These are phyloP conservation scores for Trichomycterus rosablanca DNA, from an alignment of 2,113 vertebrate species.

Conservation along the genomic window DNA sequence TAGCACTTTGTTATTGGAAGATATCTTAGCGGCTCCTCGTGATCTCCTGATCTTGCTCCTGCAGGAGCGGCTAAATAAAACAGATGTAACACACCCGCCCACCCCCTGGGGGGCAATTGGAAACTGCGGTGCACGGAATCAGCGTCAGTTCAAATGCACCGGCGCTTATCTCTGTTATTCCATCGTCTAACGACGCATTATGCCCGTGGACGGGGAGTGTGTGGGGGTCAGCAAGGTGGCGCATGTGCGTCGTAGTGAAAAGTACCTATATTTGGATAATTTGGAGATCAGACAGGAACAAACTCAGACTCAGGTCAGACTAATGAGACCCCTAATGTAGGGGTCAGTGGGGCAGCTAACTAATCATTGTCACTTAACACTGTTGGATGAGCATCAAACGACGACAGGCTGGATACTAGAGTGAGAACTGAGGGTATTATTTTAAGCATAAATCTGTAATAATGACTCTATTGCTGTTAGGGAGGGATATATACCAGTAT, in stretches of 20 bases:
- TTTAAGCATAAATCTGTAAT: too few relatives aligned
- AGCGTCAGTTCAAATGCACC: conserved; percentile 57
- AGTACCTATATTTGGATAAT: conserved; percentile 24
- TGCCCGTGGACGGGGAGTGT: background rate
- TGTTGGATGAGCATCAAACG: conserved; percentile 39
- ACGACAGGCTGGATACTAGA: conserved; percentile 16
- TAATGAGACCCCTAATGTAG: background rate
- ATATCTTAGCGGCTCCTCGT: conserved; percentile 68
- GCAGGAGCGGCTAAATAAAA: conserved; percentile 55
- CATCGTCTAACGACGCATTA: conserved; percentile 32
- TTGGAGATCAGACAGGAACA: conserved; percentile 16
- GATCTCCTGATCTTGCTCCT: conserved; percentile 20
- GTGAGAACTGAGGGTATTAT: background rate
- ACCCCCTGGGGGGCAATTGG: conserved; percentile 49
- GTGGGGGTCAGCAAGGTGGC: conserved; percentile 16
- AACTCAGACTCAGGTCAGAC: background rate
- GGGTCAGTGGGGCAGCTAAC: background rate
- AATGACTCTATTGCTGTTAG: too few relatives aligned
- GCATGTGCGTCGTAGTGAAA: background rate
- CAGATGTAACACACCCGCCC: conserved; percentile 60
- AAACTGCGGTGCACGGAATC: conserved; percentile 10
- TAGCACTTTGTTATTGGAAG: conserved; percentile 63
- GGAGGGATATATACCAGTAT: too few relatives aligned
- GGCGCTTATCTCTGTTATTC: conserved; percentile 63
- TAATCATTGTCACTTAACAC: background rate